Evolutionary conservation across 30 jellyfish, hydroid and myxozoan genomes (phyloP).

Genomic region (Chrysaora quinquecirrha): DNA sequence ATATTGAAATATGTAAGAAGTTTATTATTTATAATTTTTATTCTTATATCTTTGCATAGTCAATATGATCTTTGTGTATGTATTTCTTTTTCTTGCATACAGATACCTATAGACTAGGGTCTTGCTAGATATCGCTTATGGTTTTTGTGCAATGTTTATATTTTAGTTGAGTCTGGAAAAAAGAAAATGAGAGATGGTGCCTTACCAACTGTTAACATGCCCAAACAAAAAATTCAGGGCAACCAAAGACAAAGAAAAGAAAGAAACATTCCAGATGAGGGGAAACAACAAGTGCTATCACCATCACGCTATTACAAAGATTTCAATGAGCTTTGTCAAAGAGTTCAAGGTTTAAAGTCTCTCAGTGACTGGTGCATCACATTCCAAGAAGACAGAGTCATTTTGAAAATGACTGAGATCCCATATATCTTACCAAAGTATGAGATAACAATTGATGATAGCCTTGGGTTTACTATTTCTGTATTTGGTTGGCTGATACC

Average conservation of each 20-base stretch:
- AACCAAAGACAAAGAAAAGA: too few species aligned
- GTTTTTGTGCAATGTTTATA: background rate
- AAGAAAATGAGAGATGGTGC: constrained; percentile 40
- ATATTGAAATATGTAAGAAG: constrained; percentile 36
- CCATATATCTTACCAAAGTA: background rate
- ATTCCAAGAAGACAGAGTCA: background rate
- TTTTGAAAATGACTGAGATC: constrained; percentile 9
- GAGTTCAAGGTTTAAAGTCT: constrained; percentile 16
- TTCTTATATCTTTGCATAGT: background rate
- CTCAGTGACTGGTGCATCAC: constrained; percentile 13
- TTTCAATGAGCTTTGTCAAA: constrained; percentile 11
- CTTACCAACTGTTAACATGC: too few species aligned
- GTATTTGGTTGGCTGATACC: background rate
- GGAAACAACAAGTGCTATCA: too few species aligned
- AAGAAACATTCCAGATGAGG: too few species aligned
- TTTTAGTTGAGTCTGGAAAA: constrained; percentile 30
- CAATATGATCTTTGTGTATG: too few species aligned
- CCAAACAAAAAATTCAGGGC: too few species aligned
- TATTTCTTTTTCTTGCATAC: too few species aligned
- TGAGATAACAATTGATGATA: too few species aligned
- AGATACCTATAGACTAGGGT: background rate
- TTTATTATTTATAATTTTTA: background rate
- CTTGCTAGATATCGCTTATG: background rate
- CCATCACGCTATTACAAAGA: background rate
- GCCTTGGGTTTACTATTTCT: too few species aligned